phyloP scores from a whole-genome alignment of 2,888 invertebrate genomes.

The Tenthredo scrophulariae region DNA sequence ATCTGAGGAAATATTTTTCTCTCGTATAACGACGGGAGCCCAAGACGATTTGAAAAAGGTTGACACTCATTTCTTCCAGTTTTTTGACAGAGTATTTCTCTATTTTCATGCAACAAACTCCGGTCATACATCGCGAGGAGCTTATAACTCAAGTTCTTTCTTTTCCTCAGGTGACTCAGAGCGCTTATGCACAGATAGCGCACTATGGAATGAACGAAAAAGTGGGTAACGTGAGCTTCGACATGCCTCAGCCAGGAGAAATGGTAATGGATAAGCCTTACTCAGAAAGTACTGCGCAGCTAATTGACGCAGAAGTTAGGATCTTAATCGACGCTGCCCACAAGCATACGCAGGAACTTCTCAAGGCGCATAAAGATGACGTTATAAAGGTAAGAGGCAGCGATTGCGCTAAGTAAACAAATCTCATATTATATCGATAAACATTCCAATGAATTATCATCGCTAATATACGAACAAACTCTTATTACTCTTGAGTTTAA shows the following conservation, averaged over 20 bases:
- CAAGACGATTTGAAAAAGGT: constrained; percentile 98
- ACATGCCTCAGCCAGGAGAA: constrained; percentile 95
- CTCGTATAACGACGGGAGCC: constrained; percentile 97
- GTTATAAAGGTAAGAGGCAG: constrained; percentile 85
- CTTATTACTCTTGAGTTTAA: neutral
- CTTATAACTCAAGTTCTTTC: neutral
- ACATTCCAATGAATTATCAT: too few species aligned
- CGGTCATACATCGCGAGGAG: neutral
- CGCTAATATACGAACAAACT: neutral
- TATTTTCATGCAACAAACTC: neutral
- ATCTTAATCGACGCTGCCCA: constrained; percentile 89
- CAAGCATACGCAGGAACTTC: constrained; percentile 87
- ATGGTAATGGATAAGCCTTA: constrained; percentile 97
- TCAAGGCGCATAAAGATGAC: constrained; percentile 89
- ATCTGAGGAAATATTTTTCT: constrained; percentile 98
- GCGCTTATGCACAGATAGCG: constrained; percentile 98
- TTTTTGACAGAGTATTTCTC: neutral
- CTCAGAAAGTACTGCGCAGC: constrained; percentile 97
- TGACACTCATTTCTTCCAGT: neutral
- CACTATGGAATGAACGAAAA: constrained; percentile 99
- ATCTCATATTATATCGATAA: neutral
- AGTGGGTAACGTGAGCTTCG: constrained; percentile 98
- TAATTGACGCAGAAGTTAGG: constrained; percentile 96
- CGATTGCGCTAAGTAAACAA: neutral
- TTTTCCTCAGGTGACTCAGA: constrained; percentile 85